Conservation (phyloP, 2,797 vertebrate species). For the Coreius guichenoti region DNA sequence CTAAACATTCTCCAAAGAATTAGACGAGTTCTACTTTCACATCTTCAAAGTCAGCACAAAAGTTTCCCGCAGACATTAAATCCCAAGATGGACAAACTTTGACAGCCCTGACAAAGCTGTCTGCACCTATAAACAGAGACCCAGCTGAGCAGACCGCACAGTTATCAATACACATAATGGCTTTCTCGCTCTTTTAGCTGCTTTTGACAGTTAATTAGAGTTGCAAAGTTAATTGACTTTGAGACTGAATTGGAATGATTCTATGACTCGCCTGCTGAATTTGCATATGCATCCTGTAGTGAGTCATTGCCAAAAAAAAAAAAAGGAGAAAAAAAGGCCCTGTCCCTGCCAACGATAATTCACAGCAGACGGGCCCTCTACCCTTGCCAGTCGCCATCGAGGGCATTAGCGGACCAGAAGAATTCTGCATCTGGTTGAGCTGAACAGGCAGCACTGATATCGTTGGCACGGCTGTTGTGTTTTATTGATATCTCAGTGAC, state of each 20-base stretch:
- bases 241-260: slow-evolving; percentile 41
- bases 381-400: slow-evolving; percentile 58
- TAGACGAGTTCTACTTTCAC: slow-evolving; percentile 65
- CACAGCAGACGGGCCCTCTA: slow-evolving; percentile 44
- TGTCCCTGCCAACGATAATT: slow-evolving; percentile 54
- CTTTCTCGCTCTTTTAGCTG: slow-evolving; percentile 9
- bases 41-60: slow-evolving; percentile 75
- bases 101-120: slow-evolving; percentile 54
- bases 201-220: slow-evolving; percentile 38
- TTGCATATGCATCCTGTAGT: slow-evolving; percentile 40
- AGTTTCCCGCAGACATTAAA: slow-evolving; percentile 67
- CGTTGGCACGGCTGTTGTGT: slow-evolving; percentile 50
- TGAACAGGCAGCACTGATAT: slow-evolving; percentile 46
- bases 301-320: slow-evolving; percentile 37
- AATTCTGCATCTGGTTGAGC: slow-evolving; percentile 43
- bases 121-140: slow-evolving; percentile 9
- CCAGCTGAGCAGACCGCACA: slow-evolving; percentile 42
- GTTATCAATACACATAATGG: slow-evolving; percentile 24
- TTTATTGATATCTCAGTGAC: slow-evolving; percentile 67
- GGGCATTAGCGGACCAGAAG: slow-evolving; percentile 63
- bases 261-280: slow-evolving; percentile 15
- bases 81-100: slow-evolving; percentile 61
- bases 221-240: slow-evolving; percentile 46
- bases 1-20: slow-evolving; percentile 74
- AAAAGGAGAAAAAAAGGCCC: slow-evolving; percentile 4